Evolutionary conservation across 1,140 invertebrate genomes (phyloP).

Genomic region (Lanistes nyassanus): DNA sequence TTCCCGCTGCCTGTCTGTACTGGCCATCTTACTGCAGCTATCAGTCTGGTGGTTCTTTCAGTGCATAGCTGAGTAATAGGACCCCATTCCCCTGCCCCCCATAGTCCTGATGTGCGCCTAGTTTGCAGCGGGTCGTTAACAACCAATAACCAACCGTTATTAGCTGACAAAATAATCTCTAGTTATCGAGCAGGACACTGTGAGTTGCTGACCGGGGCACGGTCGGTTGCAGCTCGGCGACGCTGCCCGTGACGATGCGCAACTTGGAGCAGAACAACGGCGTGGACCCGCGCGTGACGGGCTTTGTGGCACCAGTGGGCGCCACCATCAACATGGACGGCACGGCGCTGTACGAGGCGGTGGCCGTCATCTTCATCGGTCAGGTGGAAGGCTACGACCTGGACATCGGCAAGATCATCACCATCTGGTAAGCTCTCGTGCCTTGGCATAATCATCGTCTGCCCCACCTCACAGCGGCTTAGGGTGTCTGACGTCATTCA

Average conservation of each 20-base stretch:
- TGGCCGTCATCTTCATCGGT: conserved; percentile 94
- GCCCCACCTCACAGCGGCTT: too few species aligned
- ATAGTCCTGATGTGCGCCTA: not conserved
- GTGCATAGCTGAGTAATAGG: too few species aligned
- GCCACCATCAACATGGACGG: conserved; percentile 94
- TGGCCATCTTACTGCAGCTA: too few species aligned
- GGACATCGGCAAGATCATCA: conserved; percentile 83
- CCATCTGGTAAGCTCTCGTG: conserved; percentile 86
- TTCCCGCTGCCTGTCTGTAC: too few species aligned
- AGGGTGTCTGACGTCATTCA: not conserved
- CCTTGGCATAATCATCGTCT: not conserved
- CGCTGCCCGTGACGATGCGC: conserved; percentile 77
- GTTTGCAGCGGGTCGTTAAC: not conserved
- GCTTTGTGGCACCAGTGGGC: conserved; percentile 69
- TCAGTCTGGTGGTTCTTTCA: too few species aligned
- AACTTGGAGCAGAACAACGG: conserved; percentile 90
- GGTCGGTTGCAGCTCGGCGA: conserved; percentile 61
- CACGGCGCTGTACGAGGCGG: conserved; percentile 93
- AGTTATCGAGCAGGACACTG: too few species aligned
- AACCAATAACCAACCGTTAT: not conserved
- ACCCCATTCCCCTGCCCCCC: too few species aligned
- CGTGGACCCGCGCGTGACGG: conserved; percentile 79
- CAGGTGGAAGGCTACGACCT: conserved; percentile 83
- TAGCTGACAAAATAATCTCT: not conserved
- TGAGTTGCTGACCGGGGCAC: not conserved